Base-by-base conservation (phyloP, 2,888 invertebrate species). In the Liodrosophila aerea region DNA sequence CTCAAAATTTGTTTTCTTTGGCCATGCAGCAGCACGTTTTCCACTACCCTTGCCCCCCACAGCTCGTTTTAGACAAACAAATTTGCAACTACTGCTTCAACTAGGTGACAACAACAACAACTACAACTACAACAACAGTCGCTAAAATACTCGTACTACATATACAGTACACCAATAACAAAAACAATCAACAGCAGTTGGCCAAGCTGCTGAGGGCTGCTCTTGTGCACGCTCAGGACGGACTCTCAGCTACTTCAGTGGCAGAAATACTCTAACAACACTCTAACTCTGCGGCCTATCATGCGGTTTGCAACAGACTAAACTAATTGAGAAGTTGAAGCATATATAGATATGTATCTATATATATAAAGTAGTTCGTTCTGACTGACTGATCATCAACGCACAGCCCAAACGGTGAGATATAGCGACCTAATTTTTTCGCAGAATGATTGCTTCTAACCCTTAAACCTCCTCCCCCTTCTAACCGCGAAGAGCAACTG, bases 11-110 rank as follows among this genome's bases (percentile, higher is more conserved):
- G 54, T 50, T 63, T 76, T 66, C 53, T 53, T 68, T 52, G 61
- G 22, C 57, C 62, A 74, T 84, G 85, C 85, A 67, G 68, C 73
- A 62, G 68, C 77, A 78, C 82, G 78, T 74, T 60, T 76, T 40
- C 31, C 52, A 59, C 63, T 57, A 81, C 77, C 70, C 71, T 76
- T 71, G 58, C 46, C 51, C n/a, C n/a, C n/a, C n/a, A n/a, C n/a
- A n/a, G n/a, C n/a, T n/a, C n/a, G 34, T 44, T 57, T 64, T 68
- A n/a, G 49, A 15, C 52, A 68, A 60, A 64, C 56, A 63, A 63
- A 58, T 70, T 71, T 54, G 60, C 68, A 54, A 68, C 44, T 51
- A 72, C 54, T 51, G 36, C 43, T 41, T 60, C 12, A 33, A 22
- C 22, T 22, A 22, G 46, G 37, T 40, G 61, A 52, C 61, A 62